phyloP scores from a whole-genome alignment of 2,888 invertebrate species.

The Octonoba sinensis region DNA sequence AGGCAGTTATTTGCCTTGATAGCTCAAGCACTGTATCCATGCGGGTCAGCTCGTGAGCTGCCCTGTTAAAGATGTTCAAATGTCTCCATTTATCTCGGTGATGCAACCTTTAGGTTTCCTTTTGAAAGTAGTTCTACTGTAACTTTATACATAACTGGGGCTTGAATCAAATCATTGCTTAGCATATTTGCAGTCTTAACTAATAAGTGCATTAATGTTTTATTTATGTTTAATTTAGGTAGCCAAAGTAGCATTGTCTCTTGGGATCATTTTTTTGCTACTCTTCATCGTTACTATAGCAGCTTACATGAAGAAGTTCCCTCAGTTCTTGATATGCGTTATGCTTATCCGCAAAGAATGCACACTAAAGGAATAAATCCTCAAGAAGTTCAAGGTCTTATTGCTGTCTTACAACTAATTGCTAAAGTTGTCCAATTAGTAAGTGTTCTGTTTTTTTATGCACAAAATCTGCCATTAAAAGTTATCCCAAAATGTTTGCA shows the following conservation, averaged over 20 bases:
- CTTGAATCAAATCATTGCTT: too few species aligned
- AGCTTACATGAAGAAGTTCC: conserved; percentile 74
- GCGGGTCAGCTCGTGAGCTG: too few species aligned
- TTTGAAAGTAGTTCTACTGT: too few species aligned
- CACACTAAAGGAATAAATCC: conserved; percentile 78
- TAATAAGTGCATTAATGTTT: neutral
- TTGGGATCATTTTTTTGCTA: conserved; percentile 88
- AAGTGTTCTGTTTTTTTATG: neutral
- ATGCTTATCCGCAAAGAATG: conserved; percentile 68
- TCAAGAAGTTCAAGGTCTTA: conserved; percentile 86
- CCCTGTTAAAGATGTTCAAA: too few species aligned
- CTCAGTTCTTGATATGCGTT: conserved; percentile 76
- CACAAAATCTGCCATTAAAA: too few species aligned
- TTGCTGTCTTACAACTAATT: conserved; percentile 84
- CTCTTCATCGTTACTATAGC: conserved; percentile 77
- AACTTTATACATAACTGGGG: too few species aligned
- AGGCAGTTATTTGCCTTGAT: too few species aligned
- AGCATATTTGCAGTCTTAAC: too few species aligned
- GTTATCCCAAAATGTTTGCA: neutral
- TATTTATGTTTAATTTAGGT: conserved; percentile 66
- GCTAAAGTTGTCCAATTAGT: conserved; percentile 78
- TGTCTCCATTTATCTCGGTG: too few species aligned
- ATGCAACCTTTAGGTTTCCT: too few species aligned
- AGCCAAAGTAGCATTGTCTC: conserved; percentile 75
- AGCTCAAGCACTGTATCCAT: too few species aligned